These are phyloP conservation scores for Drosophila barbarae DNA, from an alignment of 2,888 invertebrate genomes.

Conservation along the genomic window DNA sequence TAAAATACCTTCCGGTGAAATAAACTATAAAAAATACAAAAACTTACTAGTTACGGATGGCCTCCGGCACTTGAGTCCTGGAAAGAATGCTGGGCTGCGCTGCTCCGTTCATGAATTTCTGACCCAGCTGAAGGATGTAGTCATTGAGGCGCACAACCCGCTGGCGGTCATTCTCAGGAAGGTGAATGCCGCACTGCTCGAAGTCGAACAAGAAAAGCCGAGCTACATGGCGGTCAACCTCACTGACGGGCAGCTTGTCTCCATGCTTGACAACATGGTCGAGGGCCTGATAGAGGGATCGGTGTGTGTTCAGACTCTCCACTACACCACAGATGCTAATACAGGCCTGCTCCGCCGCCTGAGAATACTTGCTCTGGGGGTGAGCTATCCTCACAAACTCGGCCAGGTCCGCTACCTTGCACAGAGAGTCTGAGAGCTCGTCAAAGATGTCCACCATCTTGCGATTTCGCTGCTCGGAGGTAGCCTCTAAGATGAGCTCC, in stretches of 20 bases:
- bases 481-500: constrained; percentile 88
- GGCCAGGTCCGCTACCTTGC: constrained; percentile 97
- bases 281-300: constrained; percentile 89
- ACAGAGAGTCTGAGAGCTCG: constrained; percentile 95
- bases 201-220: constrained; percentile 97
- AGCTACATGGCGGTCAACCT: constrained; percentile 91
- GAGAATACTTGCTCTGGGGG: constrained; percentile 86
- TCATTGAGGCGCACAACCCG: constrained; percentile 93
- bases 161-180: constrained; percentile 86
- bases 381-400: constrained; percentile 97
- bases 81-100: constrained; percentile 85
- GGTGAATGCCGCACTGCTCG: constrained; percentile 98
- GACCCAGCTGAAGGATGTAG: constrained; percentile 89
- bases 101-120: constrained; percentile 89
- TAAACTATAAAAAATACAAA: not conserved
- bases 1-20: not conserved
- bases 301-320: constrained; percentile 96
- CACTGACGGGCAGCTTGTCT: constrained; percentile 84
- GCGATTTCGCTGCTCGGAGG: constrained; percentile 83
- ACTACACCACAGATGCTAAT: constrained; percentile 93
- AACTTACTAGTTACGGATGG: constrained; percentile 87
- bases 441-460: constrained; percentile 97
- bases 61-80: constrained; percentile 84
- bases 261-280: constrained; percentile 85
- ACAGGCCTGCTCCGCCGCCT: constrained; percentile 94